Percentiles rank a stretch among this genome's conserved stretches.
phyloP scores from a whole-genome alignment of 2,797 vertebrate genomes.

The Gymnoscopelus microlampas region DNA sequence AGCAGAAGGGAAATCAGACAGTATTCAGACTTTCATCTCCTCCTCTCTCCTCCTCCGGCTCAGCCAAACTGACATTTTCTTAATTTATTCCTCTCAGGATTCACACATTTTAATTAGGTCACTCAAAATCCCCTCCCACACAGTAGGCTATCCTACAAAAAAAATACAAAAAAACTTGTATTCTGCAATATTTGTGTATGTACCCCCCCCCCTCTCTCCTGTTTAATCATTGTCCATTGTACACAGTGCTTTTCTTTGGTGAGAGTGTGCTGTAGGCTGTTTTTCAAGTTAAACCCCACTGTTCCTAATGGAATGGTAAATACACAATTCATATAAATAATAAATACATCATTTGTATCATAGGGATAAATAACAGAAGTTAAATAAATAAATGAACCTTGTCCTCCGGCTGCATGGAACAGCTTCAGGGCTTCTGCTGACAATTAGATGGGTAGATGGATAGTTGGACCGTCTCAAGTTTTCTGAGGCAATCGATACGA shows the following conservation, averaged over 20 bases:
- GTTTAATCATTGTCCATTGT: slow-evolving; percentile 45
- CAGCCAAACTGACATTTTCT: slow-evolving; percentile 81
- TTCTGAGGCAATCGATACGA: background rate
- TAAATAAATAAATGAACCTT: slow-evolving; percentile 38
- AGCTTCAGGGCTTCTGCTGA: background rate
- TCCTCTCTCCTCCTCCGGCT: slow-evolving; percentile 79
- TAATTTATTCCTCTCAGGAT: slow-evolving; percentile 81
- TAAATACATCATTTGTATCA: slow-evolving; percentile 58
- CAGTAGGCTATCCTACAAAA: slow-evolving; percentile 60
- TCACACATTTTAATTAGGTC: slow-evolving; percentile 83
- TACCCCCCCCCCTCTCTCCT: slow-evolving; percentile 44
- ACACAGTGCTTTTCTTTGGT: slow-evolving; percentile 61
- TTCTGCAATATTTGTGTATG: slow-evolving; percentile 67
- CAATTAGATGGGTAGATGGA: background rate
- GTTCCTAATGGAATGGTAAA: slow-evolving; percentile 40
- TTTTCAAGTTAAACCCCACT: slow-evolving; percentile 36
- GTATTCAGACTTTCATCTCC: slow-evolving; percentile 59
- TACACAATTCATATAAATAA: too few relatives aligned
- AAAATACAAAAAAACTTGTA: slow-evolving; percentile 54
- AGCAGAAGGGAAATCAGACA: slow-evolving; percentile 66
- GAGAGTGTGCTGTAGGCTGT: slow-evolving; percentile 43
- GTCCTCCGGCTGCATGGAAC: background rate
- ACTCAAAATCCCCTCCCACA: slow-evolving; percentile 77
- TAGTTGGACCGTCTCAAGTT: background rate
- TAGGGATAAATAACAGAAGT: slow-evolving; percentile 51